These are phyloP conservation scores for Pomacea maculata DNA, from an alignment of 1,140 invertebrate genomes.

Conservation along the genomic window DNA sequence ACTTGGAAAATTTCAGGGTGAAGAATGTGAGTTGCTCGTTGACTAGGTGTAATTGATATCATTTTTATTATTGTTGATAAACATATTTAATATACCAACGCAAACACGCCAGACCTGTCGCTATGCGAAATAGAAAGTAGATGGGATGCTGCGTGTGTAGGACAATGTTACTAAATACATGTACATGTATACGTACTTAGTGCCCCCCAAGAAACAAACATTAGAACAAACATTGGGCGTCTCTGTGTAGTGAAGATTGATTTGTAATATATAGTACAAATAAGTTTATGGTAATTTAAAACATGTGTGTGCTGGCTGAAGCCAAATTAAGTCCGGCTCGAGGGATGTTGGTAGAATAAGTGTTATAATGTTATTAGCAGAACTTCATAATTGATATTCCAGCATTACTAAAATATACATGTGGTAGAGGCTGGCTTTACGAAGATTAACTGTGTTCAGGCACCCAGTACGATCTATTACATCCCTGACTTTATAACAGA, in stretches of 20 bases:
- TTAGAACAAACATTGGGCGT: no score
- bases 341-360: no score
- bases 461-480: constrained; percentile 81
- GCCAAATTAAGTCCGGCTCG: no score
- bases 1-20: constrained; percentile 11
- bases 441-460: constrained; percentile 65
- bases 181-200: no score
- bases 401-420: constrained; percentile 11
- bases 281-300: no score
- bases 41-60: background rate
- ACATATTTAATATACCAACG: background rate
- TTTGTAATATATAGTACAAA: no score
- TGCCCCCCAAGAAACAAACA: no score
- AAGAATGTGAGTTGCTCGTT: constrained; percentile 7
- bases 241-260: no score
- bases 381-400: background rate
- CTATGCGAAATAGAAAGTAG: background rate
- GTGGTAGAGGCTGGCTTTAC: background rate
- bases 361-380: no score
- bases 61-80: background rate
- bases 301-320: no score
- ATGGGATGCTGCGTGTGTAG: background rate
- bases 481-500: constrained; percentile 89
- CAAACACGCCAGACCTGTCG: background rate
- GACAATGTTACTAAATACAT: background rate